A percentile compares a stretch with the other conserved stretches of the same genome.
These are phyloP conservation scores for Podarcis lilfordi DNA, from an alignment of 2,797 vertebrate genomes.

Conservation along the genomic window DNA sequence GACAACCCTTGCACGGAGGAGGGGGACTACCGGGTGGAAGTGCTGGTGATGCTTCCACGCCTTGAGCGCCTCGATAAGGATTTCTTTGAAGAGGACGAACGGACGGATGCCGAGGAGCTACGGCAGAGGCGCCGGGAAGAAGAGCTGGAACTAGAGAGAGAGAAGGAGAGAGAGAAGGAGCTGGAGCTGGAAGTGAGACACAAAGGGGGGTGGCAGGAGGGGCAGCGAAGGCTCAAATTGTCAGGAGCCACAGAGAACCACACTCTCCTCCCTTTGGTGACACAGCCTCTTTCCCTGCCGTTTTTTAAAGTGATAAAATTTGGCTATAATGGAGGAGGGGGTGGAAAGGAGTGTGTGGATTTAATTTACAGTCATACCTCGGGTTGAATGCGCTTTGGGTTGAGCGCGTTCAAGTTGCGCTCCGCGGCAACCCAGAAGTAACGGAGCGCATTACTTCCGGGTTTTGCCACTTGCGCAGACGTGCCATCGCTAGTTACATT, in stretches of 20 bases:
- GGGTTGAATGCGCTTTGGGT: too few species aligned
- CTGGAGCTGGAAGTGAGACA: slow-evolving; percentile 13
- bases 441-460: too few species aligned
- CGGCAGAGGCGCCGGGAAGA: slow-evolving; percentile 63
- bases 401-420: too few species aligned
- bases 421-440: too few species aligned
- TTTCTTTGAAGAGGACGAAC: slow-evolving; percentile 79
- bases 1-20: slow-evolving; percentile 86
- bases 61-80: slow-evolving; percentile 91
- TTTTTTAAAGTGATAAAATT: not conserved
- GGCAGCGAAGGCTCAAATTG: not conserved
- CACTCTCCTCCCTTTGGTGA: not conserved
- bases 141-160: slow-evolving; percentile 47
- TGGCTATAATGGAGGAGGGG: not conserved
- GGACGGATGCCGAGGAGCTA: slow-evolving; percentile 75
- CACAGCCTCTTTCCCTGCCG: not conserved
- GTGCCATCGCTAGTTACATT: too few species aligned
- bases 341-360: not conserved
- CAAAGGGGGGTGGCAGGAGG: not conserved
- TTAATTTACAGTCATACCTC: not conserved
- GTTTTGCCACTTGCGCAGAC: too few species aligned
- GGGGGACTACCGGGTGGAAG: slow-evolving; percentile 78
- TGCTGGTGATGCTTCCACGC: slow-evolving; percentile 78
- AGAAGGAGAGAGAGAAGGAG: slow-evolving; percentile 19
- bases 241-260: not conserved